These are phyloP conservation scores for Raja brachyura DNA, from an alignment of 2,113 vertebrate species.

Conservation along the genomic window DNA sequence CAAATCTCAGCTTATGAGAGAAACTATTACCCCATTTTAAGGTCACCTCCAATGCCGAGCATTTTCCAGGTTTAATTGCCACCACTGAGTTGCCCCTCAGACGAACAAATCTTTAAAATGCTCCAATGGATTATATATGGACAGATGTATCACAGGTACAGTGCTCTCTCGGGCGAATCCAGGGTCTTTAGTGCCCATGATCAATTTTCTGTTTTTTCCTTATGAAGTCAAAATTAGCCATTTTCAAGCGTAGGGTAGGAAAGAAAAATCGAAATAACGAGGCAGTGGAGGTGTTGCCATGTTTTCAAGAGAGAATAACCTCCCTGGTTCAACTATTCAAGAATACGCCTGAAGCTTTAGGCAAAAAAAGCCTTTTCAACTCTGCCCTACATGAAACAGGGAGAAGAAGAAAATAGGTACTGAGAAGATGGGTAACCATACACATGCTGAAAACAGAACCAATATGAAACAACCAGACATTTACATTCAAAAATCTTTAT, in stretches of 20 bases:
- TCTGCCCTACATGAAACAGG: too few relatives aligned
- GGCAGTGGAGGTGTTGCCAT: background rate
- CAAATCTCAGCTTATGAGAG: background rate
- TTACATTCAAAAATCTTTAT: background rate
- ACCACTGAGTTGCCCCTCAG: background rate
- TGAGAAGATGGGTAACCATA: background rate
- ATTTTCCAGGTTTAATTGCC: background rate
- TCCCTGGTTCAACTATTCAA: background rate
- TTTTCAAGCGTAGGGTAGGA: background rate
- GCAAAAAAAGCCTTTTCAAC: background rate
- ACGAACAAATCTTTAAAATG: background rate
- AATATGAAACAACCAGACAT: background rate
- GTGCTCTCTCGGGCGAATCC: background rate
- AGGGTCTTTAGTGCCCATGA: background rate
- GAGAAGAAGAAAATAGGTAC: background rate
- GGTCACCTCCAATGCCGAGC: background rate
- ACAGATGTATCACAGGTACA: background rate
- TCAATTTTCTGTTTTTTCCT: background rate
- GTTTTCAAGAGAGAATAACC: background rate
- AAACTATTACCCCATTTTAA: background rate
- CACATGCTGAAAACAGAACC: background rate
- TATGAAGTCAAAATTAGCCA: background rate
- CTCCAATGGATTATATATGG: background rate
- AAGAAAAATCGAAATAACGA: background rate
- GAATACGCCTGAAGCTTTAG: background rate